phyloP scores from a whole-genome alignment of 2,888 invertebrate genomes.

The Cataglyphis altisquamis region DNA sequence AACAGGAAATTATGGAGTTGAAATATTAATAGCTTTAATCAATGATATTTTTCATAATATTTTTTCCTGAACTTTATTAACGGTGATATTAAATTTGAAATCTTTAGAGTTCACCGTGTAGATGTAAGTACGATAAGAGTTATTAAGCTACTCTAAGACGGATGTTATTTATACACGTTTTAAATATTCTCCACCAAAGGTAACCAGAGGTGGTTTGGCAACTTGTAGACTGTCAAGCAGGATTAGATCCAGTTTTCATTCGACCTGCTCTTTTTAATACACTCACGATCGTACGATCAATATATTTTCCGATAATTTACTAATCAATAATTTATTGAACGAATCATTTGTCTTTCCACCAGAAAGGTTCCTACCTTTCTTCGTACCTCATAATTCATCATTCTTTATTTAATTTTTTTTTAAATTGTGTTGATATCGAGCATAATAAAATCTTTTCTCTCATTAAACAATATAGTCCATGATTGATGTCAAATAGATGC shows the following conservation, averaged over 20 bases:
- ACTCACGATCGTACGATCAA: slow-evolving; percentile 36
- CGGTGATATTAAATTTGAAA: slow-evolving; percentile 15
- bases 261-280: slow-evolving; percentile 33
- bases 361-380: slow-evolving; percentile 19
- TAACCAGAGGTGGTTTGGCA: slow-evolving; percentile 32
- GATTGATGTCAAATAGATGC: not conserved
- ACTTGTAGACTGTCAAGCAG: slow-evolving; percentile 46
- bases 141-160: slow-evolving; percentile 13
- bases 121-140: slow-evolving; percentile 7
- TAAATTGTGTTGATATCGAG: not conserved
- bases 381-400: not conserved
- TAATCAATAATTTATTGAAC: slow-evolving; percentile 46
- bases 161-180: slow-evolving; percentile 39
- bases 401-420: not conserved
- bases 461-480: not conserved
- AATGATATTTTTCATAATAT: not conserved
- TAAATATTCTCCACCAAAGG: slow-evolving; percentile 40
- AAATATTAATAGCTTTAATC: not conserved
- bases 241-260: slow-evolving; percentile 62
- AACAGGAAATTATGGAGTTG: not conserved
- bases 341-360: slow-evolving; percentile 45
- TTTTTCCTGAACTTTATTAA: slow-evolving; percentile 22
- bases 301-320: slow-evolving; percentile 62
- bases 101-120: not conserved
- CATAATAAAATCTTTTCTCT: slow-evolving; percentile 2